Base-by-base conservation (phyloP, 1,140 invertebrate species). In the Mya arenaria region DNA sequence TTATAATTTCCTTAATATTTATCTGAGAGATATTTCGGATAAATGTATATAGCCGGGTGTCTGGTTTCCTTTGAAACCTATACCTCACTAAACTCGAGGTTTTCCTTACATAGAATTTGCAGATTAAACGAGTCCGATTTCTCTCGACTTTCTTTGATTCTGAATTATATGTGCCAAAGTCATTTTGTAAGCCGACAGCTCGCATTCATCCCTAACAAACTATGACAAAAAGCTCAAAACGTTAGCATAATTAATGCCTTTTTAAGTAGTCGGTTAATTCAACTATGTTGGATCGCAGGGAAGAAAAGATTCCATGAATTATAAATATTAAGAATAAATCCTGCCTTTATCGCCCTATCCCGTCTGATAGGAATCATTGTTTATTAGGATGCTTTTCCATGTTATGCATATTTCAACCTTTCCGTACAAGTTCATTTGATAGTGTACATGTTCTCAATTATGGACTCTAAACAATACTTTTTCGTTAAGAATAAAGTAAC, bases 181-280 rank as follows among this genome's bases (percentile, higher is more conserved):
- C 48, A 52, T 52, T 52, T 52, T 52, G 48, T 52, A n/a, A n/a
- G 19, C 48, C 25, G 48, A 52, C 48, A 52, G 48, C 17, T 23
- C 25, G 19, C 48, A 52, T 52, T 52, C 48, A 52, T 23, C 48
- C 17, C 25, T 1, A n/a, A 52, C 8, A 52, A 52, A 52, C 48
- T 1, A 17, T 52, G 2, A 52, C 48, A 52, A 52, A 52, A 52
- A 52, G 48, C 48, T 52, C 25, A 17, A 8, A 17, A 17, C 48
- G 25, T 2, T n/a, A 52, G 48, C 48, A 52, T 52, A 52, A 52
- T 52, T 52, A 52, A 52, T 52, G 48, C 48, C 8, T n/a, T 52
- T 52, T 52, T 52, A 52, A 52, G 48, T 52, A 52, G 48, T 52
- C 48, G 48, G 48, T 52, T 52, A 52, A 52, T 52, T 52, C 48